Conservation (phyloP, 2,888 invertebrate species). For the Drosophila multiciliata region DNA sequence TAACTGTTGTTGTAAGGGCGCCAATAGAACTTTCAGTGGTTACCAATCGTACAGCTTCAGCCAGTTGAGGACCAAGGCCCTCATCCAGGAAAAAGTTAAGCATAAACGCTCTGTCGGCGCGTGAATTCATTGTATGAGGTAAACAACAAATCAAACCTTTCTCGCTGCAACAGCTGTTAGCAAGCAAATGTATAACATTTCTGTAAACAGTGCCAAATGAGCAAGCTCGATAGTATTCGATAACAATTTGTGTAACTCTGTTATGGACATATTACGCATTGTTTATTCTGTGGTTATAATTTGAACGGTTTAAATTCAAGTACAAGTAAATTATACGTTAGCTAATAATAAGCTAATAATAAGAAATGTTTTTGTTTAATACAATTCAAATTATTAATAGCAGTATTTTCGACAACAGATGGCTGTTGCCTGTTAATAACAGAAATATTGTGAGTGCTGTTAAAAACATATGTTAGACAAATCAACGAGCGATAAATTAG, state of each 20-base stretch:
- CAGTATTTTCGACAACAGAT: neutral
- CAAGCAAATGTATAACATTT: neutral
- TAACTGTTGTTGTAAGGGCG: neutral
- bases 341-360: neutral
- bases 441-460: constrained; percentile 8
- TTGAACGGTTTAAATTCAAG: neutral
- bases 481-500: constrained; percentile 45
- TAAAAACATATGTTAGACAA: constrained; percentile 28
- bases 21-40: constrained; percentile 21
- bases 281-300: neutral
- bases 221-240: neutral
- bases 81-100: constrained; percentile 53
- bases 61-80: constrained; percentile 37
- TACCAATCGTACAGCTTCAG: constrained; percentile 41
- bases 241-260: neutral
- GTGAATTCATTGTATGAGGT: constrained; percentile 31
- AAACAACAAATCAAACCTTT: constrained; percentile 5
- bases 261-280: neutral
- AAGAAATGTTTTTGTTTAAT: neutral
- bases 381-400: neutral
- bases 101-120: constrained; percentile 50
- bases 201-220: neutral
- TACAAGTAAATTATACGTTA: neutral
- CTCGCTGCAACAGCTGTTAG: constrained; percentile 19
- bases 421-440: neutral